Evolutionary conservation across 2,888 invertebrate genomes (phyloP), one percentile per base, ranked within the genome.

Genomic region (Neria commutata): DNA sequence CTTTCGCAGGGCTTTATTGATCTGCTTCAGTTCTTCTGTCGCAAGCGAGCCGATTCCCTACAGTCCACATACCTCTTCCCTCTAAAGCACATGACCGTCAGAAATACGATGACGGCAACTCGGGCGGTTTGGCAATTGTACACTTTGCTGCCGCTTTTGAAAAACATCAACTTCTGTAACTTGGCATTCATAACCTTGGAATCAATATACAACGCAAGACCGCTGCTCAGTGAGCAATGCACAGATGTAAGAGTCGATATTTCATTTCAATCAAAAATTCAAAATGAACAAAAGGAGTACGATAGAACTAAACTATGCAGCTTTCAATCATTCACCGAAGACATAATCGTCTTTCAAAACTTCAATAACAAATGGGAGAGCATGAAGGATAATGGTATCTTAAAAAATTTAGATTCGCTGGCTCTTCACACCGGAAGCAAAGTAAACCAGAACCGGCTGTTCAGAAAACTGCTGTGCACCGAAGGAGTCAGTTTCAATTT

Each of bases 51-150:
- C 25, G 70, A 71, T n/a, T n/a, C 1, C 60, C 59, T 48, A 64
- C 64, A 29, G 29, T 70, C 1, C 54, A 58, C 0, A 54, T 71
- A 5, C 59, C 56, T 29, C 54, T 72, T 67, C n/a, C 21, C 51
- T 2, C 46, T 49, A 21, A 3, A 21, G 5, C 8, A 4, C 4
- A 17, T 37, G 0, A 40, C n/a, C 10, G 25, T 14, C 5, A 61
- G 34, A 58, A 57, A 0, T 1, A 4, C 0, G 53, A 57, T 1
- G 45, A 33, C 4, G 11, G 64, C 72, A 1, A 55, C 71, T 0
- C 52, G 53, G 19, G 65, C 61, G 3, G 19, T 60, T 0, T 78
- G 78, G 78, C 67, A 74, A 46, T 70, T 77, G 64, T 78, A 78
- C 60, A 72, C 77, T 1, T 64, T 77, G 10, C 52, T 77, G 53